Evolutionary conservation across 2,888 invertebrate species (phyloP).

Genomic region (Andrena bicolor): DNA sequence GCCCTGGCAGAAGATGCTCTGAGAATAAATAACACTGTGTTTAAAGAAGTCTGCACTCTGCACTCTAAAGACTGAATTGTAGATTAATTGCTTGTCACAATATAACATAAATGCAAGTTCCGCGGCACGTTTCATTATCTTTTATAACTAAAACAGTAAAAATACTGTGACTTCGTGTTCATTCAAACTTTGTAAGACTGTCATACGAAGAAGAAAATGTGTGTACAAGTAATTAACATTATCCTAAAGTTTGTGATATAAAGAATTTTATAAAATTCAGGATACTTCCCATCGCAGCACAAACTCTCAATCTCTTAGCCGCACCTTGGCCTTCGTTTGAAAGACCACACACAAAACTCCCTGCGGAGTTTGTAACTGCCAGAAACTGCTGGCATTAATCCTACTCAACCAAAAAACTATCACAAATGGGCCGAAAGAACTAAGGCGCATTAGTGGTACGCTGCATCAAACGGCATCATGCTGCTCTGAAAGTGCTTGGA

Average conservation of each 20-base stretch:
- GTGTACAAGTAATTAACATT: not conserved
- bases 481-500: slow-evolving; percentile 80
- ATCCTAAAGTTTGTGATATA: not conserved
- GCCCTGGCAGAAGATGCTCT: too few species aligned
- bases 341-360: slow-evolving; percentile 38
- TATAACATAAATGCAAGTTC: not conserved
- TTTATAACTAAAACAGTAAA: not conserved
- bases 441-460: slow-evolving; percentile 81
- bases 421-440: slow-evolving; percentile 65
- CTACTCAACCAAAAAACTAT: slow-evolving; percentile 58
- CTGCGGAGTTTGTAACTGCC: slow-evolving; percentile 29
- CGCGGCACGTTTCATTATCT: not conserved
- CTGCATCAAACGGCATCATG: slow-evolving; percentile 82
- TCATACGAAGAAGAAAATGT: not conserved
- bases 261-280: slow-evolving; percentile 19
- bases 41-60: not conserved
- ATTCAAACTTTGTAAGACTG: not conserved
- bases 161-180: not conserved
- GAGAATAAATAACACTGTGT: not conserved
- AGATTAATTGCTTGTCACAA: not conserved
- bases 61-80: not conserved
- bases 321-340: slow-evolving; percentile 33
- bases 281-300: slow-evolving; percentile 28
- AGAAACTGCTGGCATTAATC: slow-evolving; percentile 43
- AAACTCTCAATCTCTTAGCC: slow-evolving; percentile 40